Evolutionary conservation across 2,113 vertebrate species (phyloP).

Genomic region (Pica pica): DNA sequence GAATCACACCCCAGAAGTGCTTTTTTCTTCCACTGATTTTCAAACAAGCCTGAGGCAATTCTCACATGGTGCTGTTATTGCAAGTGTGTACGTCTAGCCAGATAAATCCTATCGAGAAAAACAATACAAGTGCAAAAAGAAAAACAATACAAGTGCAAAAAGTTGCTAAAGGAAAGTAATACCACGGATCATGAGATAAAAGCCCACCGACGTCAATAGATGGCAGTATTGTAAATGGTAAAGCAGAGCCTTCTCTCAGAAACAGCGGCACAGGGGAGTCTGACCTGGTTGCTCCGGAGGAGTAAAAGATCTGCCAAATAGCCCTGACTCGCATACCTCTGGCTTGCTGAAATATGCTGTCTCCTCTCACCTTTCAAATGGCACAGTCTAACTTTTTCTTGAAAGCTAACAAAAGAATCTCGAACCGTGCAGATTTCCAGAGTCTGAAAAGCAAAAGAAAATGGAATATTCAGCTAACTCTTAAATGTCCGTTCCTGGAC

Average conservation of each 20-base stretch:
- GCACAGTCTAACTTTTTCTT: neutral
- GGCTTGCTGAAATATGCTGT: neutral
- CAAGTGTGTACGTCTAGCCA: neutral
- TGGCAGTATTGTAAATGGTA: conserved; percentile 39
- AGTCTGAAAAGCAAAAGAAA: neutral
- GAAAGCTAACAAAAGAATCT: neutral
- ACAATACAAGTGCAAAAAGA: neutral
- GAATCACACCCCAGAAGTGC: neutral
- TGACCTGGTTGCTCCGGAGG: neutral
- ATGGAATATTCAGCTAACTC: neutral
- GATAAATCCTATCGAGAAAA: neutral
- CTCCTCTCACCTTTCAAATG: neutral
- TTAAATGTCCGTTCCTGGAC: neutral
- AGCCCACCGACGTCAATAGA: neutral
- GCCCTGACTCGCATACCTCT: neutral
- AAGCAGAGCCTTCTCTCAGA: neutral
- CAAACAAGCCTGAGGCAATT: neutral
- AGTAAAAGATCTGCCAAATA: neutral
- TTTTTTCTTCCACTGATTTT: neutral
- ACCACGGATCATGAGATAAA: neutral
- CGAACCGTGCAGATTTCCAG: neutral
- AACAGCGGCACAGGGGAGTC: neutral
- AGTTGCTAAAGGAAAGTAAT: neutral
- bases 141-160: neutral
- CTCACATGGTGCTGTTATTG: neutral